phyloP scores from a whole-genome alignment of 2,888 invertebrate species.

The Drosophila villosipedis region DNA sequence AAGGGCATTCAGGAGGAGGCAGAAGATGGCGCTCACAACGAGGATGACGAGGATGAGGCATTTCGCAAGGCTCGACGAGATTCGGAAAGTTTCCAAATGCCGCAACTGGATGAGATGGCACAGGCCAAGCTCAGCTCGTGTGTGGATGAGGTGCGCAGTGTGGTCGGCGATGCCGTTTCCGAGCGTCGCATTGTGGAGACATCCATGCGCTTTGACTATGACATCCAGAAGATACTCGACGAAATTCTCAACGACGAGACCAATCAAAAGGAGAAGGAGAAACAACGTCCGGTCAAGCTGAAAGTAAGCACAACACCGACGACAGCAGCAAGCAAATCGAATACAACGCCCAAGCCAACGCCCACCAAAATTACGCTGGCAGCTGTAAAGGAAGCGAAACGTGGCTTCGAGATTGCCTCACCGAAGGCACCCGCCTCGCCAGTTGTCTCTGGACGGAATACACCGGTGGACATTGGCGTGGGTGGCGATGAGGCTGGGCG shows the following conservation, averaged over 20 bases:
- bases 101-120: conserved; percentile 88
- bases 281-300: conserved; percentile 32
- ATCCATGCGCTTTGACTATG: conserved; percentile 90
- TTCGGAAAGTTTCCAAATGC: conserved; percentile 86
- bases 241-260: conserved; percentile 88
- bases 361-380: conserved; percentile 67
- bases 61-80: conserved; percentile 85
- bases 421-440: conserved; percentile 91
- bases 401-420: conserved; percentile 85
- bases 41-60: conserved; percentile 86
- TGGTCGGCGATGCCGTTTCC: conserved; percentile 91
- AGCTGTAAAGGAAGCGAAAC: conserved; percentile 70
- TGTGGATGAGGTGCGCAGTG: conserved; percentile 92
- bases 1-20: conserved; percentile 91
- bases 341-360: conserved; percentile 26
- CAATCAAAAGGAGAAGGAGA: conserved; percentile 52
- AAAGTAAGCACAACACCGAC: conserved; percentile 17
- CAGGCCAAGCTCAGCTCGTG: conserved; percentile 92
- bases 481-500: conserved; percentile 64
- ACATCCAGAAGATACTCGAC: conserved; percentile 90
- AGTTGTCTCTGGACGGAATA: conserved; percentile 87
- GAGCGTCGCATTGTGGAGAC: conserved; percentile 90
- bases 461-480: conserved; percentile 83
- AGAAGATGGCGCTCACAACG: conserved; percentile 86
- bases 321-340: conserved; percentile 14